phyloP scores from a whole-genome alignment of 2,797 vertebrate genomes.

The Graptemys geographica region DNA sequence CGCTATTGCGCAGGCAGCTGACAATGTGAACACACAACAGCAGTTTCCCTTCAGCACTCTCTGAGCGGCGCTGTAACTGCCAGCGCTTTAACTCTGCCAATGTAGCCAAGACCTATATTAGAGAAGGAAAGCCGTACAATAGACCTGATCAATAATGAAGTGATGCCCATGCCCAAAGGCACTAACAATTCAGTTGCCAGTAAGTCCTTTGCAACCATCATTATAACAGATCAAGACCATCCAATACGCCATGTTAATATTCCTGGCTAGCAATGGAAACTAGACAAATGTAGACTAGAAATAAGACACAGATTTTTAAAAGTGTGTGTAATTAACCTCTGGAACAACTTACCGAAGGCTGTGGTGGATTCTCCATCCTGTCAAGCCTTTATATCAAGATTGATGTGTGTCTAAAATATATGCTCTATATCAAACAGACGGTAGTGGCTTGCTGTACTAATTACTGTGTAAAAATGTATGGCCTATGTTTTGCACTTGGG shows the following conservation, averaged over 20 bases:
- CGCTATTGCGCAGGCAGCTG: too few relatives aligned
- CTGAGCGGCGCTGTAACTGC: too few relatives aligned
- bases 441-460: neutral
- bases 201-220: neutral
- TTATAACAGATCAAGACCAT: neutral
- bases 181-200: neutral
- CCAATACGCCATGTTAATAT: neutral
- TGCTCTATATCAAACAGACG: neutral
- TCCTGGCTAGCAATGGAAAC: neutral
- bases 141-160: neutral
- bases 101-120: neutral
- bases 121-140: neutral
- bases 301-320: neutral
- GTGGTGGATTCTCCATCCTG: neutral
- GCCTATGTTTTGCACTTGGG: neutral
- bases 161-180: neutral
- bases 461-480: neutral
- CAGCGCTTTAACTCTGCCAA: too few relatives aligned
- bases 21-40: too few relatives aligned
- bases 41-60: too few relatives aligned
- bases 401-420: neutral
- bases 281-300: neutral
- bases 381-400: rapidly evolving
- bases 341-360: neutral
- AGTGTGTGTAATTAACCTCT: neutral